Base-by-base conservation (phyloP, 2,888 invertebrate genomes). In the Odontothrips loti region DNA sequence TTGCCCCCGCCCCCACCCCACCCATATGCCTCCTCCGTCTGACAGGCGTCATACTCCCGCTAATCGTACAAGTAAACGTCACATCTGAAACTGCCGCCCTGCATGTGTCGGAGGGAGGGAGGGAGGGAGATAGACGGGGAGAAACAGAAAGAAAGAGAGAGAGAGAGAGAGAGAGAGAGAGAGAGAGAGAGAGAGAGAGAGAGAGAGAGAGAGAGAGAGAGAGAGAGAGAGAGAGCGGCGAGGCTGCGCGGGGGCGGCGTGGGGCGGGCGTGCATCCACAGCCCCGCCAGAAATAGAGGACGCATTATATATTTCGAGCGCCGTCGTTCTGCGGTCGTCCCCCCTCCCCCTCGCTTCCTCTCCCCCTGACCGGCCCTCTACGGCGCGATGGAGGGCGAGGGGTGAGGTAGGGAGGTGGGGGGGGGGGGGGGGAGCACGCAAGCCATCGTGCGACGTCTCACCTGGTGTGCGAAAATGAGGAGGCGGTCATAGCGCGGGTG, bases 291-390 rank as follows among this genome's bases (percentile, higher is more conserved):
- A 75, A 75, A 75, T 75, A 75, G 68, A 75, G 68, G 68, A 8
- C 68, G 27, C 68, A 75, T 75, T 75, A 75, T 75, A 75, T 75
- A 75, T 75, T 75, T 75, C 68, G 68, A 75, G 68, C n/a, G 68
- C 68, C 23, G 23, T 75, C 23, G 23, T 12, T 27, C 27, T 11
- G 23, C 27, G 20, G 58, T n/a, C 58, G 51, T 20, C 20, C 58
- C 58, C 17, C 17, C n/a, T n/a, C 11, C 27, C 68, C 10, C 68
- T 12, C 10, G 23, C 23, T 27, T 1, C 68, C 68, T 27, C 68
- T 9, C 58, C 20, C 51, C 51, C 51, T 51, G 20, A 2, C 51
- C 51, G 15, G 51, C 51, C 51, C 51, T 51, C 12, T 51, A 20
- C 51, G 51, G 20, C 51, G 51, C 15, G 51, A 58, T 4, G 58